Evolutionary conservation across 1,140 invertebrate species (phyloP).

Genomic region (Euglossa dilemma): DNA sequence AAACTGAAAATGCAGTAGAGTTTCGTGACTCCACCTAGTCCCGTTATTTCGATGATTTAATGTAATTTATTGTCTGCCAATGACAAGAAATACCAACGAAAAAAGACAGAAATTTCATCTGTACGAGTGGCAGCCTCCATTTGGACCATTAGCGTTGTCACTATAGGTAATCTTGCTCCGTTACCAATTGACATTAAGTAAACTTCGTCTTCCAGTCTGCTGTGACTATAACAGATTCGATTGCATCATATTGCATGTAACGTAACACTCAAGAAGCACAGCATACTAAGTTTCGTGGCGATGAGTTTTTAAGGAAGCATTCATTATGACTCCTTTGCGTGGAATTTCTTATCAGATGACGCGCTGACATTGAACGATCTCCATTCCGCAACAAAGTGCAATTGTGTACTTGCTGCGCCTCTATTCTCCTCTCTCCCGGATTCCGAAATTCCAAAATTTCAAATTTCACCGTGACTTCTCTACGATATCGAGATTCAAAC

Average conservation of each 20-base stretch:
- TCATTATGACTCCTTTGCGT: neutral
- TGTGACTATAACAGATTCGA: neutral
- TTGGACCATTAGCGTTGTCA: neutral
- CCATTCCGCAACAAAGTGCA: neutral
- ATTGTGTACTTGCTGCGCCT: neutral
- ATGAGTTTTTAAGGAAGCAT: constrained; percentile 15
- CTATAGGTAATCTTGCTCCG: neutral
- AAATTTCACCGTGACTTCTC: too few relatives aligned
- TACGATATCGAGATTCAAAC: too few relatives aligned
- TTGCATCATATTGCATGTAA: constrained; percentile 20
- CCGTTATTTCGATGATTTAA: too few relatives aligned
- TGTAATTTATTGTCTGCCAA: too few relatives aligned
- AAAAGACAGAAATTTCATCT: too few relatives aligned
- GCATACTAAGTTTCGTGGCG: neutral
- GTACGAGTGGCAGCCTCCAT: too few relatives aligned
- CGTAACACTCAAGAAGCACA: neutral
- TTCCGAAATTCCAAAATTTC: too few relatives aligned
- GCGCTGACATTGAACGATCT: neutral
- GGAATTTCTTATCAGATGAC: neutral
- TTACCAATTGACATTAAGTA: neutral
- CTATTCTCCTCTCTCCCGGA: too few relatives aligned
- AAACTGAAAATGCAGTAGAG: too few relatives aligned
- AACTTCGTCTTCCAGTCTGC: neutral
- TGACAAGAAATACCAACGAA: too few relatives aligned
- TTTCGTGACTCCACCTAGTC: too few relatives aligned